Evolutionary conservation across 2,113 vertebrate genomes (phyloP).

Genomic region (Beaufortia kweichowensis): DNA sequence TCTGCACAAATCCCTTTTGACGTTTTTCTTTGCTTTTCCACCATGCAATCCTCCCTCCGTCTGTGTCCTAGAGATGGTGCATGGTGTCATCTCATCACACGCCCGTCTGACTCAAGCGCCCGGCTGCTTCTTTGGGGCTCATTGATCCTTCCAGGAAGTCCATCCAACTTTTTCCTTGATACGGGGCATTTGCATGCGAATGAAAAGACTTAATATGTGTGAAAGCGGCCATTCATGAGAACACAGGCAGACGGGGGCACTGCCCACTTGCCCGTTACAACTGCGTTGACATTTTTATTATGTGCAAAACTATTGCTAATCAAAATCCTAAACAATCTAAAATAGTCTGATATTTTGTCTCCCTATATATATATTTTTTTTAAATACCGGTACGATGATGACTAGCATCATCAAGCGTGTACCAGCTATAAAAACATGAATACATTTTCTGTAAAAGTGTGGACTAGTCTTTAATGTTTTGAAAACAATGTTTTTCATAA

Average conservation of each 20-base stretch:
- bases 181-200: slow-evolving; percentile 53
- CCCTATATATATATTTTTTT: not conserved
- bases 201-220: slow-evolving; percentile 52
- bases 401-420: not conserved
- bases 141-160: slow-evolving; percentile 57
- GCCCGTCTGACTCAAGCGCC: slow-evolving; percentile 37
- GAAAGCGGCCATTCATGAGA: slow-evolving; percentile 58
- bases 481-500: too few relatives aligned
- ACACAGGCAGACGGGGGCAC: slow-evolving; percentile 28
- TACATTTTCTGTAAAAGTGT: not conserved
- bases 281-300: slow-evolving; percentile 35
- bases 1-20: slow-evolving; percentile 52
- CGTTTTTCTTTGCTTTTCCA: not conserved
- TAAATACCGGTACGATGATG: not conserved
- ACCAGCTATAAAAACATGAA: too few relatives aligned
- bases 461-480: not conserved
- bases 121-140: slow-evolving; percentile 50
- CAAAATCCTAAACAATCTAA: slow-evolving; percentile 21
- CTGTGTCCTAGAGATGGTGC: slow-evolving; percentile 3
- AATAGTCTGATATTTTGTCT: not conserved
- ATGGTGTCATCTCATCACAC: slow-evolving; percentile 34
- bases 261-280: slow-evolving; percentile 34
- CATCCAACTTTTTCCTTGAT: slow-evolving; percentile 36
- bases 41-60: not conserved
- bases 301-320: slow-evolving; percentile 28